A percentile compares a stretch with the other conserved stretches of the same genome.
phyloP scores from a whole-genome alignment of 1,140 invertebrate genomes.

The Dysdera silvatica region DNA sequence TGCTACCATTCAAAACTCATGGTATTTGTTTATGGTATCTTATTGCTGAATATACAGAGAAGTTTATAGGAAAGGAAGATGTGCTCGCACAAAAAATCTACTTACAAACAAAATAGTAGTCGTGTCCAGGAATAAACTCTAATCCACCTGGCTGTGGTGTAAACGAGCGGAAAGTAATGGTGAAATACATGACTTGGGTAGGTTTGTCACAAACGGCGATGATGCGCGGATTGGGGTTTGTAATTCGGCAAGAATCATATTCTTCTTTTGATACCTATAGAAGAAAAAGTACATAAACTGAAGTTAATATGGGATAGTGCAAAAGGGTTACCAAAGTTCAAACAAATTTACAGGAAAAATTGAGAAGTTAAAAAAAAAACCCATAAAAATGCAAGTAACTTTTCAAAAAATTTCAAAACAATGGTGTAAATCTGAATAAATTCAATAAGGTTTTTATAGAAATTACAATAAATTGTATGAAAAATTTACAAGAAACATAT shows the following conservation, averaged over 20 bases:
- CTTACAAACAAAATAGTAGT: constrained; percentile 93
- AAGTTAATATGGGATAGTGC: too few relatives aligned
- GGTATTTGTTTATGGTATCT: background rate
- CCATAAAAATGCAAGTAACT: background rate
- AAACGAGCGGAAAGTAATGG: constrained; percentile 91
- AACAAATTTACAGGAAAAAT: background rate
- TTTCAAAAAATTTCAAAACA: background rate
- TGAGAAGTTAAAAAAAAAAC: background rate
- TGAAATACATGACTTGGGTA: constrained; percentile 88
- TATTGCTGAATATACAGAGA: background rate
- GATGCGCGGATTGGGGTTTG: constrained; percentile 80
- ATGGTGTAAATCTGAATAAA: too few relatives aligned
- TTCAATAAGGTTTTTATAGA: too few relatives aligned
- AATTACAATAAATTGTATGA: too few relatives aligned
- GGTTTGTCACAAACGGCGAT: constrained; percentile 94
- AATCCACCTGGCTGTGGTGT: constrained; percentile 88
- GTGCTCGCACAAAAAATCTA: constrained; percentile 35
- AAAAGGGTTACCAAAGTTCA: too few relatives aligned
- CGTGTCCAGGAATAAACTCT: constrained; percentile 86
- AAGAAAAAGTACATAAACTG: constrained; percentile 13
- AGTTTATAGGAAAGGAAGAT: background rate
- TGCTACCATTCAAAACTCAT: constrained; percentile 6
- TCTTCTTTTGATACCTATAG: constrained; percentile 80
- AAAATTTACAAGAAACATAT: too few relatives aligned
- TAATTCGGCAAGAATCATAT: constrained; percentile 90